Percentiles rank a stretch among this genome's conserved stretches.
These are phyloP conservation scores for Anabacerthia variegaticeps DNA, from an alignment of 2,797 vertebrate genomes.

Conservation along the genomic window DNA sequence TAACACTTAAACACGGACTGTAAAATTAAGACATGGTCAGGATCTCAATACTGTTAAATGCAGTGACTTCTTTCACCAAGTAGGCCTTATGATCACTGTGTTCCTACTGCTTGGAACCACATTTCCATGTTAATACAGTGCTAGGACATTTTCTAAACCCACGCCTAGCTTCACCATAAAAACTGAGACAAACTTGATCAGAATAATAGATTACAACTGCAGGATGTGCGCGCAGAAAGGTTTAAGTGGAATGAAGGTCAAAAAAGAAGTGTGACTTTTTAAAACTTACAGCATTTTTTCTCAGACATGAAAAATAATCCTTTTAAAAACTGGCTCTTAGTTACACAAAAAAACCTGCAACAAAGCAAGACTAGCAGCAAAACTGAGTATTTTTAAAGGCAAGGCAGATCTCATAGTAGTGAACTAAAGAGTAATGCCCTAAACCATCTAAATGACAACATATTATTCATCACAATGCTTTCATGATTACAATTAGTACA, in stretches of 20 bases:
- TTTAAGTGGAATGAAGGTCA: not conserved
- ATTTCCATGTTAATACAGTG: slow-evolving; percentile 22
- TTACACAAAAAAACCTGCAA: not conserved
- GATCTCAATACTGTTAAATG: not conserved
- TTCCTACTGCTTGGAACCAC: slow-evolving; percentile 71
- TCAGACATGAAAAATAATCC: not conserved
- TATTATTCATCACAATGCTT: not conserved
- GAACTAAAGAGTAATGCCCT: not conserved
- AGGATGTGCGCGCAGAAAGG: not conserved
- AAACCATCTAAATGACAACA: not conserved
- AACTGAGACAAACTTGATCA: not conserved
- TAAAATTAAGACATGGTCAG: slow-evolving; percentile 6
- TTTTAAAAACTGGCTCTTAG: not conserved
- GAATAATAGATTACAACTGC: not conserved
- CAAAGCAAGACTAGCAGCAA: not conserved
- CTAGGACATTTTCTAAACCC: not conserved
- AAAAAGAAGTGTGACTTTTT: not conserved
- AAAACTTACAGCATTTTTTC: not conserved
- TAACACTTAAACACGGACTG: slow-evolving; percentile 6
- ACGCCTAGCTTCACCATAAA: not conserved
- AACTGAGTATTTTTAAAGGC: not conserved
- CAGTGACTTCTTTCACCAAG: slow-evolving; percentile 8
- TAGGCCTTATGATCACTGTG: slow-evolving; percentile 65
- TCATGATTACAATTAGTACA: not conserved
- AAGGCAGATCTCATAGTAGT: not conserved